Evolutionary conservation across 2,888 invertebrate species (phyloP).

Genomic region (Abscondita cerata): DNA sequence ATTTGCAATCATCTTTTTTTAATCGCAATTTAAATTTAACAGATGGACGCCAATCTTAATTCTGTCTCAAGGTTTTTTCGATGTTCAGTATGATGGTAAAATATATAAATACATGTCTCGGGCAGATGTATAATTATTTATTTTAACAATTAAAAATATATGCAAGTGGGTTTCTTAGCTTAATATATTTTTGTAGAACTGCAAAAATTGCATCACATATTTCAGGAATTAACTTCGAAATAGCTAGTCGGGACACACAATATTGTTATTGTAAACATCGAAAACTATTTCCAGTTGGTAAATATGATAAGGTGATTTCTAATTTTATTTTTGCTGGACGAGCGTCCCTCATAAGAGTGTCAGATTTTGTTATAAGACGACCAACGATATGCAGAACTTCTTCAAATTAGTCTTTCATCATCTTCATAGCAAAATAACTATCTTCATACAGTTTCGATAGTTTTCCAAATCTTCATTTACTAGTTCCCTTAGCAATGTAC

Average conservation of each 20-base stretch:
- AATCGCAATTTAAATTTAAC: too few relatives aligned
- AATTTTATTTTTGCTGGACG: conserved; percentile 17
- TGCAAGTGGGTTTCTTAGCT: too few relatives aligned
- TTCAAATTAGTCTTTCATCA: too few relatives aligned
- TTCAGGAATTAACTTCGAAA: conserved; percentile 17
- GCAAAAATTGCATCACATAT: conserved; percentile 18
- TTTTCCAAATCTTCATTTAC: conserved; percentile 7
- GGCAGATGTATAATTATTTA: neutral
- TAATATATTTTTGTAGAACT: conserved; percentile 11
- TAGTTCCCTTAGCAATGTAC: neutral
- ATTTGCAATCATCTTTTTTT: too few relatives aligned
- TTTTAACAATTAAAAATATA: neutral
- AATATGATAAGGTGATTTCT: conserved; percentile 16
- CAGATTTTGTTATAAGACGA: too few relatives aligned
- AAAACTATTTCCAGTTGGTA: conserved; percentile 19
- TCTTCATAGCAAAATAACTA: too few relatives aligned
- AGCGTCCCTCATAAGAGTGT: conserved; percentile 15
- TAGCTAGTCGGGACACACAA: conserved; percentile 16
- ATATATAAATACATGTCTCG: neutral
- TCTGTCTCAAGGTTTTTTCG: neutral
- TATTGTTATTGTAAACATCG: conserved; percentile 7
- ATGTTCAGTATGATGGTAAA: neutral
- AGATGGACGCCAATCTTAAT: neutral
- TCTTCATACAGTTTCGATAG: conserved; percentile 7
- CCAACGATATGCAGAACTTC: too few relatives aligned